phyloP scores from a whole-genome alignment of 2,888 invertebrate species.

The Euzophera pinguis region DNA sequence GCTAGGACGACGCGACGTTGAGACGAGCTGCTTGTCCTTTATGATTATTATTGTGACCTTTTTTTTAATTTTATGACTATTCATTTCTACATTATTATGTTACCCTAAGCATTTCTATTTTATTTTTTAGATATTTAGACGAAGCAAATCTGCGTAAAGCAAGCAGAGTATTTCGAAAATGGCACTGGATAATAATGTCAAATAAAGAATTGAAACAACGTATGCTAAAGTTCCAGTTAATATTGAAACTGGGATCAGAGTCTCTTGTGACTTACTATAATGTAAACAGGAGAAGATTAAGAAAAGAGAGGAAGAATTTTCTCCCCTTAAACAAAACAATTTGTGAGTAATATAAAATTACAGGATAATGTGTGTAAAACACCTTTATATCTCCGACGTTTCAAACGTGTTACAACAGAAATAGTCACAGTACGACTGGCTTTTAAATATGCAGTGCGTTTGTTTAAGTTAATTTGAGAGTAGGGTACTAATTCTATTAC shows the following conservation, averaged over 20 bases:
- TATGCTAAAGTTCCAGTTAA: constrained; percentile 52
- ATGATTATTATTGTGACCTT: too few relatives aligned
- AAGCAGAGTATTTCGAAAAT: constrained; percentile 37
- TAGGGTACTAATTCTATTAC: too few relatives aligned
- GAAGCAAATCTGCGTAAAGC: constrained; percentile 45
- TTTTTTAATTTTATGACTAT: too few relatives aligned
- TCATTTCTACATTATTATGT: neutral
- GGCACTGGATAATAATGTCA: constrained; percentile 52
- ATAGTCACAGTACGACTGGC: too few relatives aligned
- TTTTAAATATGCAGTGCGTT: too few relatives aligned
- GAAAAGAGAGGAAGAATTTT: constrained; percentile 42
- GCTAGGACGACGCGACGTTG: too few relatives aligned
- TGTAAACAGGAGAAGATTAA: constrained; percentile 38
- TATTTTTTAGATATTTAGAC: constrained; percentile 50
- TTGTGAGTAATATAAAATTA: constrained; percentile 34
- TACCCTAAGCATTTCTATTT: neutral
- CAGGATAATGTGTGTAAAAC: too few relatives aligned
- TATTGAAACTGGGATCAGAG: constrained; percentile 49
- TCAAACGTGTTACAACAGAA: too few relatives aligned
- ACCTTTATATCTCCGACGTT: too few relatives aligned
- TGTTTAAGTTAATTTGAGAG: too few relatives aligned
- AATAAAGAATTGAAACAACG: constrained; percentile 44
- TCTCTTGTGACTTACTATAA: constrained; percentile 45
- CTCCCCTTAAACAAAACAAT: constrained; percentile 31
- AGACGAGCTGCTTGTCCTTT: too few relatives aligned